Evolutionary conservation across 2,113 vertebrate species (phyloP).

Genomic region (Psammodynastes pulverulentus): DNA sequence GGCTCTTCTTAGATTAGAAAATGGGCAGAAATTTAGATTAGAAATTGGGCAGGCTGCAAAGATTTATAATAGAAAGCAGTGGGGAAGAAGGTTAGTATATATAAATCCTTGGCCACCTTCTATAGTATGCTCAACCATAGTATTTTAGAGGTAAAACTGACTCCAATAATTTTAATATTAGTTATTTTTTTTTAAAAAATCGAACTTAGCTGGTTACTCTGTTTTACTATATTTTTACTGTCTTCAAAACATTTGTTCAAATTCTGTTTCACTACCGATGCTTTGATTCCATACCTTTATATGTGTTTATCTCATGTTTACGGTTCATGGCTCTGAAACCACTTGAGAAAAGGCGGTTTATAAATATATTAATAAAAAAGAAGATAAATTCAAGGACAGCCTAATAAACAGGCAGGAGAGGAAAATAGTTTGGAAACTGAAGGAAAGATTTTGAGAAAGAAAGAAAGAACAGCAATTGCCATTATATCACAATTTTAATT

Average conservation of each 20-base stretch:
- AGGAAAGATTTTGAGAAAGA: background rate
- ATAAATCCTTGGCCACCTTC: background rate
- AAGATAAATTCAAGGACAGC: background rate
- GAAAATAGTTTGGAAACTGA: background rate
- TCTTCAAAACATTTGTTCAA: background rate
- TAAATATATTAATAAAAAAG: background rate
- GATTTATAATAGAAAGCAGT: background rate
- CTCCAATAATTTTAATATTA: background rate
- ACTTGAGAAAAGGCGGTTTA: background rate
- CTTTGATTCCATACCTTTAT: background rate
- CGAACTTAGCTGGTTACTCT: background rate
- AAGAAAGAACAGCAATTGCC: background rate
- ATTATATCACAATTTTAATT: too few relatives aligned
- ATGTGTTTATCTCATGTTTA: background rate
- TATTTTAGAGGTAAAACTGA: background rate
- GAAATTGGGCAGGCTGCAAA: background rate
- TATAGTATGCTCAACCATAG: background rate
- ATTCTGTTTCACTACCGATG: background rate
- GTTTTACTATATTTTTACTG: background rate
- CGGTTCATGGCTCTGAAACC: background rate
- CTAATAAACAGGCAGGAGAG: background rate
- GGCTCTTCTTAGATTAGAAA: background rate
- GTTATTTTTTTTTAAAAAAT: too few relatives aligned
- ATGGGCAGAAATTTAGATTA: too few relatives aligned
- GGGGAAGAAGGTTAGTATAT: background rate